Conservation (phyloP, 2,113 vertebrate species). For the Sinocyclocheilus anshuiensis region DNA sequence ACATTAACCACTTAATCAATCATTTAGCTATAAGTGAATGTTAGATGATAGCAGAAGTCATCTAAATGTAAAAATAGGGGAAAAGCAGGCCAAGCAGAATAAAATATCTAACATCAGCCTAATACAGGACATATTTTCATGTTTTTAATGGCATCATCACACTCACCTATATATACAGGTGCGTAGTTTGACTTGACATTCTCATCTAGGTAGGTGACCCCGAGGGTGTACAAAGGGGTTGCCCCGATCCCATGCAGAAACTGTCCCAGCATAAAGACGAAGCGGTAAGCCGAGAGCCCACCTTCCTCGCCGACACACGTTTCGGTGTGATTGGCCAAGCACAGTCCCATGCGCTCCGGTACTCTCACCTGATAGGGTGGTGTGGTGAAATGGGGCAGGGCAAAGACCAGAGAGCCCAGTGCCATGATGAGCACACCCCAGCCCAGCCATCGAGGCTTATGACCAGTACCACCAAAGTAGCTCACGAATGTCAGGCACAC, state of each 20-base stretch:
- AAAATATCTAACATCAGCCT: neutral
- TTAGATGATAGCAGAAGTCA: neutral
- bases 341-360: slow-evolving; percentile 64
- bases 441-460: slow-evolving; percentile 94
- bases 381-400: slow-evolving; percentile 88
- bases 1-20: too few species aligned
- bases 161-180: slow-evolving; percentile 94
- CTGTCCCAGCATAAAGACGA: slow-evolving; percentile 94
- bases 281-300: slow-evolving; percentile 80
- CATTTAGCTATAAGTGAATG: neutral
- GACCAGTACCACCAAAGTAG: slow-evolving; percentile 90
- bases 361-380: slow-evolving; percentile 75
- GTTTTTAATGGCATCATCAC: neutral
- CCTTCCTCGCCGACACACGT: slow-evolving; percentile 66
- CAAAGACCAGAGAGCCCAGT: slow-evolving; percentile 86
- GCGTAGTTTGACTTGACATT: slow-evolving; percentile 91
- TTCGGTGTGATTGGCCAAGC: slow-evolving; percentile 74
- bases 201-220: slow-evolving; percentile 95
- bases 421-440: slow-evolving; percentile 90
- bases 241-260: slow-evolving; percentile 91
- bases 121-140: neutral
- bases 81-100: neutral
- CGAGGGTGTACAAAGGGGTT: slow-evolving; percentile 93
- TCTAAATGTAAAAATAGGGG: neutral
- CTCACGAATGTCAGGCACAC: slow-evolving; percentile 90